A percentile compares a stretch with the other conserved stretches of the same genome.
These are phyloP conservation scores for Theristicus caerulescens DNA, from an alignment of 2,113 vertebrate genomes.

Conservation along the genomic window DNA sequence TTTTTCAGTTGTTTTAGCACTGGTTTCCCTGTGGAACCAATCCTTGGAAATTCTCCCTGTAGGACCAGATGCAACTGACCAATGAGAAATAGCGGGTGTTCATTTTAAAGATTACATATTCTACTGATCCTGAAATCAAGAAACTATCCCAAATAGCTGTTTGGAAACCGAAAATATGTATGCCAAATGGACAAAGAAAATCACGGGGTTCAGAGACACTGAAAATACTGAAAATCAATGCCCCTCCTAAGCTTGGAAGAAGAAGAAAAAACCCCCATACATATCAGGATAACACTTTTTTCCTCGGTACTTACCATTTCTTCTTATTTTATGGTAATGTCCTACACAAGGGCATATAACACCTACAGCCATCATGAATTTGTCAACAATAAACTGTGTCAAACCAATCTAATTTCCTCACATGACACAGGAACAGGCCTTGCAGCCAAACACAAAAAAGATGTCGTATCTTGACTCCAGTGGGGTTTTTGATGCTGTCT, in stretches of 20 bases:
- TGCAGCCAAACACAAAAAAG: neutral
- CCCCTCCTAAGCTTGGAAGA: neutral
- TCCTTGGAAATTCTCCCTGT: neutral
- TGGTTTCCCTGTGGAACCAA: neutral
- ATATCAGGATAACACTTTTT: neutral
- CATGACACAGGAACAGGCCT: constrained; percentile 2
- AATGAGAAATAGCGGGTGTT: neutral
- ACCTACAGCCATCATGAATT: neutral
- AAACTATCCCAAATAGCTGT: neutral
- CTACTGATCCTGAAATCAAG: neutral
- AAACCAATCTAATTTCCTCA: neutral
- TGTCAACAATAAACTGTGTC: neutral
- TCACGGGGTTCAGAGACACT: neutral
- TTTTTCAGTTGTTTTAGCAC: neutral
- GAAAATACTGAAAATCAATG: neutral
- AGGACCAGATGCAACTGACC: neutral
- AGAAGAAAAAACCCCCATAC: neutral
- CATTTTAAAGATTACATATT: neutral
- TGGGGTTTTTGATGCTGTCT: neutral
- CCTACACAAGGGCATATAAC: neutral
- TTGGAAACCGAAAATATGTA: neutral
- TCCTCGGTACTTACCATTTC: neutral
- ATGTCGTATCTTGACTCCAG: neutral
- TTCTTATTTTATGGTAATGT: neutral
- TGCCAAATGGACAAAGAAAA: neutral